These are phyloP conservation scores for Deilephila porcellus DNA, from an alignment of 2,888 invertebrate species.

Conservation along the genomic window DNA sequence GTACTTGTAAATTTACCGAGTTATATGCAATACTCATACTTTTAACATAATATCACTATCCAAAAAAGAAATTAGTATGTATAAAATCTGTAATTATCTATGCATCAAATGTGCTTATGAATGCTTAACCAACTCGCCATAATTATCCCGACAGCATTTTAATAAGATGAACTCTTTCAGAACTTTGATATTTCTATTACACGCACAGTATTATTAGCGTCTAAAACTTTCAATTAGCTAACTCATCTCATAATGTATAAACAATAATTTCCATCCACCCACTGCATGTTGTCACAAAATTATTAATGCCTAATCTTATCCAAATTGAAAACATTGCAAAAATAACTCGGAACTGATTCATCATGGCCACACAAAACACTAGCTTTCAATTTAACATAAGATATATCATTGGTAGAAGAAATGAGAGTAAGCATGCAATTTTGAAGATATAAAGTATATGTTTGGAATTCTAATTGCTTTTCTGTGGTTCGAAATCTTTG, in stretches of 20 bases:
- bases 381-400: not conserved
- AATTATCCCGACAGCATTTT: too few species aligned
- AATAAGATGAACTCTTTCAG: not conserved
- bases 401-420: not conserved
- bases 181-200: not conserved
- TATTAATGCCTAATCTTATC: not conserved
- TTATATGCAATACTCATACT: too few species aligned
- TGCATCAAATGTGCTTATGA: too few species aligned
- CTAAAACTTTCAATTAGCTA: not conserved
- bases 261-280: not conserved
- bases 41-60: too few species aligned
- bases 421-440: not conserved
- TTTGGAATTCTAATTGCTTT: not conserved
- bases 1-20: too few species aligned
- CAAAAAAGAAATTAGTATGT: too few species aligned
- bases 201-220: not conserved
- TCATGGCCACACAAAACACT: not conserved
- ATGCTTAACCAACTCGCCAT: too few species aligned
- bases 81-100: too few species aligned
- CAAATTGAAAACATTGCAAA: not conserved
- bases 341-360: not conserved
- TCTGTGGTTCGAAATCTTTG: not conserved
- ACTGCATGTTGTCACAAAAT: not conserved
- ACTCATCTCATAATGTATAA: not conserved
- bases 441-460: not conserved